These are phyloP conservation scores for Bugulina stolonifera DNA, from an alignment of 2,888 invertebrate genomes.

Conservation along the genomic window DNA sequence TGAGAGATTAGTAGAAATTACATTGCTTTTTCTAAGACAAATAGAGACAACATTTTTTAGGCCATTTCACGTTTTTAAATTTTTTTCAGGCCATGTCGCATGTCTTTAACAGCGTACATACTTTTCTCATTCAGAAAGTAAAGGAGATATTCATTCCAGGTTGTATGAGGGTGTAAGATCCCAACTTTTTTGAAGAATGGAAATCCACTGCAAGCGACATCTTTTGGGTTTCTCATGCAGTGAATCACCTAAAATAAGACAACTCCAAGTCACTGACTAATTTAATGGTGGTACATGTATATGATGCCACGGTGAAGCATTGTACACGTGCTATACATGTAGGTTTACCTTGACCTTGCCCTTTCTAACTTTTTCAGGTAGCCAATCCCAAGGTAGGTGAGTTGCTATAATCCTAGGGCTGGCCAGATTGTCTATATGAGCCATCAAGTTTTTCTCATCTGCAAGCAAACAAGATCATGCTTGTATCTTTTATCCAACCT, in stretches of 20 bases:
- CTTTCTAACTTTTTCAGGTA: neutral
- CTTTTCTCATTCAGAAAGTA: neutral
- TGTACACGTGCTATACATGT: too few relatives aligned
- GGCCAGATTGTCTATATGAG: neutral
- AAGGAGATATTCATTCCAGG: neutral
- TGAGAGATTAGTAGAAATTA: too few relatives aligned
- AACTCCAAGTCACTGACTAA: too few relatives aligned
- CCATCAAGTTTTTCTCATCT: neutral
- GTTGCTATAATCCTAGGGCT: conserved; percentile 12
- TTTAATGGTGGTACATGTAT: too few relatives aligned
- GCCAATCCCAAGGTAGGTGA: neutral
- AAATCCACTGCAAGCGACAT: neutral
- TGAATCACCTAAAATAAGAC: neutral
- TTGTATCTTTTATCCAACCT: too few relatives aligned
- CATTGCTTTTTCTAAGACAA: too few relatives aligned
- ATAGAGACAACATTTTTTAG: too few relatives aligned
- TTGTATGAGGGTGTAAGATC: neutral
- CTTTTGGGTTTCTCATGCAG: conserved; percentile 15
- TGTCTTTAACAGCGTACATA: neutral
- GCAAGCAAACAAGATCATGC: too few relatives aligned
- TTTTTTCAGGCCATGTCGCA: too few relatives aligned
- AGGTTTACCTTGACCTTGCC: neutral
- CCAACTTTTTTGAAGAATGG: conserved; percentile 10
- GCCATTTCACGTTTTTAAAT: too few relatives aligned
- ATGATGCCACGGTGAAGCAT: too few relatives aligned